phyloP scores from a whole-genome alignment of 1,140 invertebrate genomes.

The Ceratina japonica region DNA sequence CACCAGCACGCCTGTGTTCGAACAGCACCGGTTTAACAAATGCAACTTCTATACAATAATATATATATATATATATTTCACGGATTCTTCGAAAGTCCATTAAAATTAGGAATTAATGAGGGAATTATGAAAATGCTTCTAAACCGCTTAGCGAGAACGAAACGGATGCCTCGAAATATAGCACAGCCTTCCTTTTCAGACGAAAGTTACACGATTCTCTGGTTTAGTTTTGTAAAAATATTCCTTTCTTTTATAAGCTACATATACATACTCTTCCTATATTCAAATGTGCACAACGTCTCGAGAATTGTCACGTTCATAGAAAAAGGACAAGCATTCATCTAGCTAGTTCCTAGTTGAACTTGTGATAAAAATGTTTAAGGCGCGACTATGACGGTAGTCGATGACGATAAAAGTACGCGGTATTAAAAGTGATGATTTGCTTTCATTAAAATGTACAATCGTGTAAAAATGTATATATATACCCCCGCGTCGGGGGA shows the following conservation, averaged over 20 bases:
- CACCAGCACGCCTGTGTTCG: conserved; percentile 14
- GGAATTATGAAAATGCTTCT: conserved; percentile 9
- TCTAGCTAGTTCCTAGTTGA: neutral
- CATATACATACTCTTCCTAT: neutral
- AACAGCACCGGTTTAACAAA: conserved; percentile 48
- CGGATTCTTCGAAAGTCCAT: neutral
- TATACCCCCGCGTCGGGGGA: conserved; percentile 11
- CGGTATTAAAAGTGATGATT: conserved; percentile 19
- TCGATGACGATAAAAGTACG: conserved; percentile 18
- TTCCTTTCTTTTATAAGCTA: conserved; percentile 14
- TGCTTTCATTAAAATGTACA: conserved; percentile 36
- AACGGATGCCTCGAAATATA: conserved; percentile 39
- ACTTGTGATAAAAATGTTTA: conserved; percentile 27
- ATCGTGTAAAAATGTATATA: conserved; percentile 54
- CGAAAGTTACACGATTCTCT: conserved; percentile 13
- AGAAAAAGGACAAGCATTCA: conserved; percentile 15
- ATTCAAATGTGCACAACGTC: neutral
- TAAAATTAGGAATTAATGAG: conserved; percentile 20
- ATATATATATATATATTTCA: neutral
- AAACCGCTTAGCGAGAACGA: conserved; percentile 24
- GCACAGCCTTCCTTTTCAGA: conserved; percentile 52
- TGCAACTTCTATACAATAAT: conserved; percentile 24
- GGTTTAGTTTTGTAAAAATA: conserved; percentile 30
- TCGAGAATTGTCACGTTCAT: conserved; percentile 1
- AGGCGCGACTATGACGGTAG: conserved; percentile 20